Conservation (phyloP, 2,113 vertebrate species). For the Oreochromis aureus region DNA sequence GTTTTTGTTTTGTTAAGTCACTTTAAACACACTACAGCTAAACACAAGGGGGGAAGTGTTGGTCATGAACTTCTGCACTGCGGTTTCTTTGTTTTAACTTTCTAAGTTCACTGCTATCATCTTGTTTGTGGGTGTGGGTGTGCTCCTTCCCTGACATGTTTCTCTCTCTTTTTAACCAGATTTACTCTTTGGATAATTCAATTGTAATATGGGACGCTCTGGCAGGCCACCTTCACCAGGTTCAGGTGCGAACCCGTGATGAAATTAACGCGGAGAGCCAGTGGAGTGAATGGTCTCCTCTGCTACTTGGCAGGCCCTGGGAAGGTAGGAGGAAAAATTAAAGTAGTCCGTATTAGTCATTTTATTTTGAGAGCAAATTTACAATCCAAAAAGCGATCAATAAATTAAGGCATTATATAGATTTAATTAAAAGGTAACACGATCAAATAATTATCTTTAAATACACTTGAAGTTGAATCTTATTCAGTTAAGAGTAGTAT, state of each 20-base stretch:
- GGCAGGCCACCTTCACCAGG: conserved; percentile 59
- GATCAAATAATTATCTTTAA: background rate
- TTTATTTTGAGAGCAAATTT: background rate
- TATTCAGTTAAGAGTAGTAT: background rate
- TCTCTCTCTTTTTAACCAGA: conserved; percentile 22
- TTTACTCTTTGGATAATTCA: conserved; percentile 17
- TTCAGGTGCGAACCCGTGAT: conserved; percentile 69
- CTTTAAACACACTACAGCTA: background rate
- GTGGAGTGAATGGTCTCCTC: conserved; percentile 75
- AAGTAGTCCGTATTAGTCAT: background rate
- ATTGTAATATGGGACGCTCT: conserved; percentile 60
- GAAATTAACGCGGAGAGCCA: conserved; percentile 57
- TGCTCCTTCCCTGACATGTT: background rate
- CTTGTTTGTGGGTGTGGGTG: background rate
- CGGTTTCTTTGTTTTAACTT: background rate
- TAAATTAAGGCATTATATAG: background rate
- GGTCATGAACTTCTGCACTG: background rate
- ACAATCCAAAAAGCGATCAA: background rate
- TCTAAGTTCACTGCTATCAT: background rate
- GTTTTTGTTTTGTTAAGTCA: background rate
- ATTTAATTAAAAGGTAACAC: background rate
- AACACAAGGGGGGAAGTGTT: background rate
- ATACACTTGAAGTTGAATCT: background rate
- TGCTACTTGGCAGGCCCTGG: conserved; percentile 56
- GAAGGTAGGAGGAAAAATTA: conserved; percentile 37